phyloP scores from a whole-genome alignment of 2,113 vertebrate species.

The Cyprinodon tularosa region DNA sequence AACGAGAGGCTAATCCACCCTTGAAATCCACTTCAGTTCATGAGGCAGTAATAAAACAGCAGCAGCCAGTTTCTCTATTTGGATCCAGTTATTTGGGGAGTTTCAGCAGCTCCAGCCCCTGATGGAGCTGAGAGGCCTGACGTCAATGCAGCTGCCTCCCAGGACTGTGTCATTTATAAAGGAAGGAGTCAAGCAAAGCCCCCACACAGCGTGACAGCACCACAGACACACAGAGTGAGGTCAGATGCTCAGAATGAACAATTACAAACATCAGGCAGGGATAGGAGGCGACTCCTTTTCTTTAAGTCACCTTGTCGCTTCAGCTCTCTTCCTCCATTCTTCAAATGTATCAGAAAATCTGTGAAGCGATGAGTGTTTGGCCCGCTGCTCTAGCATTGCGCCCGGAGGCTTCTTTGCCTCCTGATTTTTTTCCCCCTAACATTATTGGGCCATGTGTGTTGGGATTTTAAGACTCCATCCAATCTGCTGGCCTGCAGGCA shows the following conservation, averaged over 20 bases:
- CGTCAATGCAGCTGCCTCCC: slow-evolving; percentile 77
- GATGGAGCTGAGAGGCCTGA: slow-evolving; percentile 63
- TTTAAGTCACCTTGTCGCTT: slow-evolving; percentile 53
- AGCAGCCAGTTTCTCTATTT: slow-evolving; percentile 51
- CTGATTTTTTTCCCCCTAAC: slow-evolving; percentile 33
- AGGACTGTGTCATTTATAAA: slow-evolving; percentile 75
- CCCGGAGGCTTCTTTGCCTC: slow-evolving; percentile 25
- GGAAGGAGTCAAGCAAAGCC: slow-evolving; percentile 69
- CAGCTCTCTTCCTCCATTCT: background rate
- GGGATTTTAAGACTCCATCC: slow-evolving; percentile 61
- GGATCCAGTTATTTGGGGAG: slow-evolving; percentile 56
- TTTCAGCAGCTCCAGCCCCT: slow-evolving; percentile 60
- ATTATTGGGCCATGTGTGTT: slow-evolving; percentile 51
- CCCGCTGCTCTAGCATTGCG: slow-evolving; percentile 23
- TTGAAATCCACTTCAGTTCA: slow-evolving; percentile 48
- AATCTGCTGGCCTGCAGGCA: slow-evolving; percentile 51
- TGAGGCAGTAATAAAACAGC: slow-evolving; percentile 52
- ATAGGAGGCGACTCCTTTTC: slow-evolving; percentile 32
- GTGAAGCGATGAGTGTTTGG: slow-evolving; percentile 17
- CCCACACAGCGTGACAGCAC: slow-evolving; percentile 29
- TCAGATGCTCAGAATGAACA: slow-evolving; percentile 51
- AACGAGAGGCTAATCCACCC: slow-evolving; percentile 30
- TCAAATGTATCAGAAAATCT: slow-evolving; percentile 10
- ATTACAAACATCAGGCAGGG: slow-evolving; percentile 54
- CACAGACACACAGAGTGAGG: slow-evolving; percentile 33